Conservation (phyloP, 1,140 invertebrate genomes). For the Hydropsyche tenuis region DNA sequence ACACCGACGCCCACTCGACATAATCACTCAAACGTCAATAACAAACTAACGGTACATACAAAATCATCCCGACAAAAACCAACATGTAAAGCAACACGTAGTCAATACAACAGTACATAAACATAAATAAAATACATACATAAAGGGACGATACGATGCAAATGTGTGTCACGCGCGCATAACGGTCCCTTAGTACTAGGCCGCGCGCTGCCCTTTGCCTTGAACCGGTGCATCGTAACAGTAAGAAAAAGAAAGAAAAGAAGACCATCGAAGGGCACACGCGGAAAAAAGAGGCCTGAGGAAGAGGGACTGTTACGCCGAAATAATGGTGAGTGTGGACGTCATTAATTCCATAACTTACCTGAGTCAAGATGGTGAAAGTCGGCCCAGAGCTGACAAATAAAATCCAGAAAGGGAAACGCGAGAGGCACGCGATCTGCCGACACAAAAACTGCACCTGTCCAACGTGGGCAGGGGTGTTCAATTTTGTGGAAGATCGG, state of each 20-base stretch:
- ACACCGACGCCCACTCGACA: no score
- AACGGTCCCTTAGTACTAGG: background rate
- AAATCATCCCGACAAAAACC: no score
- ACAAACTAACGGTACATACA: no score
- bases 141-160: background rate
- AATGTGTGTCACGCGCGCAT: slow-evolving; percentile 10
- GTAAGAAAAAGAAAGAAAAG: background rate
- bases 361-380: slow-evolving; percentile 40
- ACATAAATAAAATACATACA: no score
- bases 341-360: slow-evolving; percentile 40
- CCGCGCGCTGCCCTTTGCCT: slow-evolving; percentile 34
- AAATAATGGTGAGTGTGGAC: slow-evolving; percentile 24
- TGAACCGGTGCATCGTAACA: slow-evolving; percentile 15
- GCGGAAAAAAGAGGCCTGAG: background rate
- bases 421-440: slow-evolving; percentile 29
- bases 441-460: slow-evolving; percentile 37
- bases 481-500: background rate
- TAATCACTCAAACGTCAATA: no score
- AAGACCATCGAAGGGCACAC: background rate
- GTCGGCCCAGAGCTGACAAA: slow-evolving; percentile 25
- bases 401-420: slow-evolving; percentile 31
- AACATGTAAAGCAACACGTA: no score
- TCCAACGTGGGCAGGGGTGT: background rate
- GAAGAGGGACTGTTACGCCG: slow-evolving; percentile 24
- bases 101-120: no score